phyloP scores from a whole-genome alignment of 2,888 invertebrate genomes.

The Zaprionus bogoriensis region DNA sequence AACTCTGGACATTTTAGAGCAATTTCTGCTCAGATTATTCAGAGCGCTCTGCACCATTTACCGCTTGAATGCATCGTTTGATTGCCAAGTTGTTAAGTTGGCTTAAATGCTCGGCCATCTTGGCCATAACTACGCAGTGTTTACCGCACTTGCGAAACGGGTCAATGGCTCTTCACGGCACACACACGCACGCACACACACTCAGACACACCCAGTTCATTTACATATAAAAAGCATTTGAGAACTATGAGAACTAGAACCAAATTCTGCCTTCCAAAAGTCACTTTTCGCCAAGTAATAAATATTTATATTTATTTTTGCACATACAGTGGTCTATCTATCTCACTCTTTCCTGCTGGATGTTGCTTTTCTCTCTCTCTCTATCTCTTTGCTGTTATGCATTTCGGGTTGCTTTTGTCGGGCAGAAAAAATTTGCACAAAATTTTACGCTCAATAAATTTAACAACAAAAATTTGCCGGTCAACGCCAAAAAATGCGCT shows the following conservation, averaged over 20 bases:
- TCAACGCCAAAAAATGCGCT: constrained; percentile 59
- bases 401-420: constrained; percentile 19
- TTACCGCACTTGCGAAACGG: constrained; percentile 34
- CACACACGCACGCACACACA: constrained; percentile 6
- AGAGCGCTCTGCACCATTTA: constrained; percentile 9
- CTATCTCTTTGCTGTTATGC: not conserved
- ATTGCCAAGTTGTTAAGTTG: constrained; percentile 33
- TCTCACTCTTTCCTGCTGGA: not conserved
- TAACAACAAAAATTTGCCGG: constrained; percentile 48
- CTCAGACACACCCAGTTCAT: constrained; percentile 37
- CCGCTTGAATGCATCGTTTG: constrained; percentile 52
- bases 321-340: constrained; percentile 37
- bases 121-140: constrained; percentile 33
- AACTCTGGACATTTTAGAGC: not conserved
- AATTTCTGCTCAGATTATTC: constrained; percentile 1
- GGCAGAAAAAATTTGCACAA: constrained; percentile 49
- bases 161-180: constrained; percentile 7
- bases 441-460: constrained; percentile 78
- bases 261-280: constrained; percentile 28
- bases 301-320: constrained; percentile 76
- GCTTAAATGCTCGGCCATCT: constrained; percentile 25
- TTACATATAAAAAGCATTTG: constrained; percentile 60
- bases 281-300: constrained; percentile 54
- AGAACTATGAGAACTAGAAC: constrained; percentile 15
- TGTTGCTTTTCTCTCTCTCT: not conserved